phyloP scores from a whole-genome alignment of 2,888 invertebrate genomes.

The Andrena haemorrhoa region DNA sequence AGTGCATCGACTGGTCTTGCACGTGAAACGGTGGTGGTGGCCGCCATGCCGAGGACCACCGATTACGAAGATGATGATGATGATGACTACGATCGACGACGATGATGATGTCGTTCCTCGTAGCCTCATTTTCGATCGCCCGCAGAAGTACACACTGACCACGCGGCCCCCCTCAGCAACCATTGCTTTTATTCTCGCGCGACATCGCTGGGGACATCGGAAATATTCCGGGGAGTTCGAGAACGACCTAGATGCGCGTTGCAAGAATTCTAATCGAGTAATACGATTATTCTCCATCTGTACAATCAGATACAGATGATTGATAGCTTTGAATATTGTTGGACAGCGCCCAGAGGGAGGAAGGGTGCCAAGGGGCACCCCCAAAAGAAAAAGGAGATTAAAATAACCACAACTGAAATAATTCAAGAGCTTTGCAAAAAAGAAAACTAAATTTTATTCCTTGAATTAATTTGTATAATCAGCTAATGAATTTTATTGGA shows the following conservation, averaged over 20 bases:
- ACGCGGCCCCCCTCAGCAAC: constrained; percentile 16
- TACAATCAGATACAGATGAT: no score
- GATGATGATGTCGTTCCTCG: constrained; percentile 64
- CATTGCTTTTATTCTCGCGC: constrained; percentile 45
- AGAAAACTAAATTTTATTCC: no score
- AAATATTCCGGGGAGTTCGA: constrained; percentile 25
- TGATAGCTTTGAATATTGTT: no score
- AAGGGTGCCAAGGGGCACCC: no score
- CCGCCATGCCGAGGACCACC: constrained; percentile 33
- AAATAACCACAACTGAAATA: no score
- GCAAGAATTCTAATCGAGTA: no score
- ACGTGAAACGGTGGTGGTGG: constrained; percentile 59
- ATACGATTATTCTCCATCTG: no score
- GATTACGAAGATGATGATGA: constrained; percentile 56
- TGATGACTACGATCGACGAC: constrained; percentile 23
- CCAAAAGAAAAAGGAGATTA: no score
- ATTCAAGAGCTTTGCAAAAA: no score
- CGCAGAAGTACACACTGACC: constrained; percentile 36
- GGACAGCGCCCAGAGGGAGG: no score
- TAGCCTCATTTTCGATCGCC: constrained; percentile 70
- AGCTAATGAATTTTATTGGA: no score
- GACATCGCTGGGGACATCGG: background rate
- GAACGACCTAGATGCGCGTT: constrained; percentile 31
- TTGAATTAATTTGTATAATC: no score
- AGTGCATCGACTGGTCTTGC: constrained; percentile 57